Conservation (phyloP, 2,113 vertebrate genomes). For the Albula goreensis region DNA sequence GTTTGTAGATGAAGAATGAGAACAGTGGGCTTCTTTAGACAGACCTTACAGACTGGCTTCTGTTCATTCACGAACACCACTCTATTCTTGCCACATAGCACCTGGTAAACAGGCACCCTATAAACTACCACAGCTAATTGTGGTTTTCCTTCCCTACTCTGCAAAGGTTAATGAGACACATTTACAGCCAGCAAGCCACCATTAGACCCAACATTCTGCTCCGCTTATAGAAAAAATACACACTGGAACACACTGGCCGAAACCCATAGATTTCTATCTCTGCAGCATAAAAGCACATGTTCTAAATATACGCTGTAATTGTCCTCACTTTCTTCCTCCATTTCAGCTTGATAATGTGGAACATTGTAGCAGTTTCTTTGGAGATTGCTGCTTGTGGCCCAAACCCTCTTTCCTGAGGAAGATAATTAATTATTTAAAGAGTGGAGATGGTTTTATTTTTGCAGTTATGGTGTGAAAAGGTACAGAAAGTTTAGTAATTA, state of each 20-base stretch:
- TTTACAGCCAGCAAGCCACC: conserved; percentile 58
- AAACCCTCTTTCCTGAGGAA: neutral
- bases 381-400: neutral
- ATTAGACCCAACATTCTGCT: conserved; percentile 44
- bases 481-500: neutral
- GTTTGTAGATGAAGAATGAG: neutral
- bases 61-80: conserved; percentile 48
- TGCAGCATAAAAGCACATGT: neutral
- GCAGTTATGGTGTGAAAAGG: neutral
- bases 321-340: neutral
- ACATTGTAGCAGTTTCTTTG: neutral
- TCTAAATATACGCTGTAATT: conserved; percentile 1
- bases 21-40: neutral
- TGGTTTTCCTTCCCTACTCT: conserved; percentile 64
- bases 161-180: conserved; percentile 61
- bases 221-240: neutral
- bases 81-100: conserved; percentile 59
- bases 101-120: conserved; percentile 60
- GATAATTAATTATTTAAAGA: neutral
- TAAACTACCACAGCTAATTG: conserved; percentile 69
- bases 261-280: conserved; percentile 12
- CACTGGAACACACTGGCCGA: neutral
- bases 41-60: conserved; percentile 27
- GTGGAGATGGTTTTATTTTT: neutral
- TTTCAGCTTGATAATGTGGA: neutral